Percentiles rank a stretch among this genome's conserved stretches.
These are phyloP conservation scores for Heteropelma amictum DNA, from an alignment of 2,888 invertebrate species.

Conservation along the genomic window DNA sequence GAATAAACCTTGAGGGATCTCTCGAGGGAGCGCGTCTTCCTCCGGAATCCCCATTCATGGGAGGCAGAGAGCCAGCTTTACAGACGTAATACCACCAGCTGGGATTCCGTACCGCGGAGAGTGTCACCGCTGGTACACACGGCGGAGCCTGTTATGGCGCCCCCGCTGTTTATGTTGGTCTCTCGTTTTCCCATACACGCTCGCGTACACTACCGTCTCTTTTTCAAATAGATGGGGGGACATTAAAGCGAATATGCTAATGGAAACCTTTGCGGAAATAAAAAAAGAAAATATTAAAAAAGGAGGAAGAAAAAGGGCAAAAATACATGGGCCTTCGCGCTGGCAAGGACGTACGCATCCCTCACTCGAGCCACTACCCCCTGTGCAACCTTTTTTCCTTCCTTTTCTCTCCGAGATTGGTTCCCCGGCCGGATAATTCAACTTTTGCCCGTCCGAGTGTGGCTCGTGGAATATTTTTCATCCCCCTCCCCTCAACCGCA, in stretches of 20 bases:
- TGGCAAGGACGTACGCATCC: conserved; percentile 3
- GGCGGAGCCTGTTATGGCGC: too few species aligned
- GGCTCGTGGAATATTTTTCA: conserved; percentile 25
- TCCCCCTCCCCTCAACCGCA: conserved; percentile 8
- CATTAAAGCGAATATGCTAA: conserved; percentile 61
- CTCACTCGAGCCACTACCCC: conserved; percentile 1
- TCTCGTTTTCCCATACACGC: neutral
- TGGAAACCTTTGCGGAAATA: conserved; percentile 32
- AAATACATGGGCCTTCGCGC: conserved; percentile 39
- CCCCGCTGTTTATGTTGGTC: conserved; percentile 24
- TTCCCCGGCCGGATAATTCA: conserved; percentile 51
- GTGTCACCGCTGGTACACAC: too few species aligned
- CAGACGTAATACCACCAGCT: conserved; percentile 57
- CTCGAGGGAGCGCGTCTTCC: conserved; percentile 36
- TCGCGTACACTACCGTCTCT: neutral
- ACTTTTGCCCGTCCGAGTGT: conserved; percentile 42
- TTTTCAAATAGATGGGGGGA: conserved; percentile 49
- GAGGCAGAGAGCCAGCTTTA: conserved; percentile 60
- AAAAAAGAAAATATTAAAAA: conserved; percentile 1
- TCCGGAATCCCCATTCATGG: conserved; percentile 39
- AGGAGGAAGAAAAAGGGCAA: conserved; percentile 6
- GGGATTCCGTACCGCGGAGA: conserved; percentile 48
- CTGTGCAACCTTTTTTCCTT: conserved; percentile 27
- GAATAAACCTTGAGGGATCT: conserved; percentile 67
- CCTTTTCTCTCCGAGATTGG: conserved; percentile 45